Percentiles rank a stretch among this genome's conserved stretches.
phyloP scores from a whole-genome alignment of 2,888 invertebrate species.

The Chaitophorus viminalis region DNA sequence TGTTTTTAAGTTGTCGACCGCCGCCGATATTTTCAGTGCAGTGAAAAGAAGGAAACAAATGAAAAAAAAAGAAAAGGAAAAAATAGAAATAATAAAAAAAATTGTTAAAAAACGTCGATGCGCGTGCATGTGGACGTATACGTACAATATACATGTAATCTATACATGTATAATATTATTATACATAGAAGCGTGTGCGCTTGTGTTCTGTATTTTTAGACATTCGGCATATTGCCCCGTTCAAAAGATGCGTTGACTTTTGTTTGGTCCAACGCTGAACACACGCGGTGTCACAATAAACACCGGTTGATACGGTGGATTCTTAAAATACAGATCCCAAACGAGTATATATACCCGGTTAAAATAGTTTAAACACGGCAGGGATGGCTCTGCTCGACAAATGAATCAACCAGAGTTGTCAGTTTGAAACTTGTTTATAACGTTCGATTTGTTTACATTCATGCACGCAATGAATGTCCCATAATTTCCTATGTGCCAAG shows the following conservation, averaged over 20 bases:
- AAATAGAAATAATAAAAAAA: conserved; percentile 56
- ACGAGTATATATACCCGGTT: not conserved
- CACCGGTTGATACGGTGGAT: not conserved
- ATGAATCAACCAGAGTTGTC: too few species aligned
- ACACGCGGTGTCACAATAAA: not conserved
- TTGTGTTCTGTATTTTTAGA: conserved; percentile 31
- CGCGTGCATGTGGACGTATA: not conserved
- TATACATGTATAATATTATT: conserved; percentile 12
- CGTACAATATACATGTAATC: conserved; percentile 8
- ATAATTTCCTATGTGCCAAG: too few species aligned
- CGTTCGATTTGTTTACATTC: too few species aligned
- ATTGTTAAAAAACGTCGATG: conserved; percentile 54
- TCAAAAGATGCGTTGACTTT: conserved; percentile 46
- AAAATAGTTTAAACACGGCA: not conserved
- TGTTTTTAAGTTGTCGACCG: conserved; percentile 49
- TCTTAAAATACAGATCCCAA: not conserved
- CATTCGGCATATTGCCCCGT: conserved; percentile 40
- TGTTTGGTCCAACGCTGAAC: conserved; percentile 9
- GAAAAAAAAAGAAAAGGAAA: not conserved
- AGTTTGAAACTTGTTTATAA: too few species aligned
- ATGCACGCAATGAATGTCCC: too few species aligned
- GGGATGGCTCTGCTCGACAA: not conserved
- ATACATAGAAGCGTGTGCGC: not conserved
- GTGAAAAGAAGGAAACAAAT: conserved; percentile 39
- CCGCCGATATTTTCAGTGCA: conserved; percentile 11